Percentiles rank a stretch among this genome's conserved stretches.
These are phyloP conservation scores for Epinotia demarniana DNA, from an alignment of 2,888 invertebrate genomes.

Conservation along the genomic window DNA sequence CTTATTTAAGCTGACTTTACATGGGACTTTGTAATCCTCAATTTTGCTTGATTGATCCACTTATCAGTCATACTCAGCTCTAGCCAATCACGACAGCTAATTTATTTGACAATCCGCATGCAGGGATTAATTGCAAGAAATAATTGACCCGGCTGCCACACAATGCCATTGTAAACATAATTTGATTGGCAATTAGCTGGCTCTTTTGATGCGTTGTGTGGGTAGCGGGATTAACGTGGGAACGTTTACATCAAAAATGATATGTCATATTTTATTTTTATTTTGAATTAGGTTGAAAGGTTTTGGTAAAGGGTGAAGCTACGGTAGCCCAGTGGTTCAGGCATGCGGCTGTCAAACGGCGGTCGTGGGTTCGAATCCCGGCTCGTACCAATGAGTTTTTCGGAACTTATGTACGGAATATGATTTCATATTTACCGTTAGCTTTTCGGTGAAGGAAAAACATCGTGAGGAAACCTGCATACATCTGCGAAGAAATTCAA, in stretches of 20 bases:
- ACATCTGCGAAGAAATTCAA: too few species aligned
- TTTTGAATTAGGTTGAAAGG: neutral
- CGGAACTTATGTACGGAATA: too few species aligned
- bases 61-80: conserved; percentile 35
- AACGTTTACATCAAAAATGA: neutral
- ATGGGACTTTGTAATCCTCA: neutral
- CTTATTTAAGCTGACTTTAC: neutral
- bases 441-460: too few species aligned
- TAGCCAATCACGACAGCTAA: conserved; percentile 43
- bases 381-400: too few species aligned
- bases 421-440: too few species aligned
- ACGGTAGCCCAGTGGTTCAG: too few species aligned
- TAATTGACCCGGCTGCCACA: conserved; percentile 55
- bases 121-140: conserved; percentile 52
- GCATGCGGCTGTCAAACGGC: too few species aligned
- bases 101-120: conserved; percentile 48
- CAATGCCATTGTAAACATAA: conserved; percentile 60
- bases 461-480: too few species aligned
- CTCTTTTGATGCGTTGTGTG: conserved; percentile 57
- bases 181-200: conserved; percentile 62
- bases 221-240: conserved; percentile 47
- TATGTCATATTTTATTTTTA: neutral
- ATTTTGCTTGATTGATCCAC: conserved; percentile 13
- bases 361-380: too few species aligned
- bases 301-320: neutral